These are phyloP conservation scores for Chaetorhynchus papuensis DNA, from an alignment of 2,113 vertebrate genomes.

Conservation along the genomic window DNA sequence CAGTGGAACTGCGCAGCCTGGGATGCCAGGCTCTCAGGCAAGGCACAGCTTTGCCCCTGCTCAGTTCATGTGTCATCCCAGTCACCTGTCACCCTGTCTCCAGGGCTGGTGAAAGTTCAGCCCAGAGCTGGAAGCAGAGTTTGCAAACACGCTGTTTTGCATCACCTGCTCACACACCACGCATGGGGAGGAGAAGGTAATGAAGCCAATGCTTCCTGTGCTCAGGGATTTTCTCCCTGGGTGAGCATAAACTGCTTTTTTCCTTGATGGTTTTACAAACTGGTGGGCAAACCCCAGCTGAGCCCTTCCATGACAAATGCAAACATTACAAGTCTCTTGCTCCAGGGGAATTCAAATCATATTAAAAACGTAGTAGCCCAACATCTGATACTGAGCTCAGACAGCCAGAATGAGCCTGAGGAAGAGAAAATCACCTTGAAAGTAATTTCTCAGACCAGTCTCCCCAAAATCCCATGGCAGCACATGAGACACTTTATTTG, in stretches of 20 bases:
- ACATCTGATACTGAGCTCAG: background rate
- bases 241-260: background rate
- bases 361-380: background rate
- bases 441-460: background rate
- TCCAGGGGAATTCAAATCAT: background rate
- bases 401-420: background rate
- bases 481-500: background rate
- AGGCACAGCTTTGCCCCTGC: background rate
- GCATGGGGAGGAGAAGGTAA: background rate
- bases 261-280: background rate
- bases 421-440: background rate
- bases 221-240: background rate
- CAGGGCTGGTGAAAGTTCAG: background rate
- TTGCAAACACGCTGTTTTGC: background rate
- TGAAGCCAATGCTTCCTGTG: background rate
- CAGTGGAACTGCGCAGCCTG: accelerated
- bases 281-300: background rate
- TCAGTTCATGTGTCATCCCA: background rate
- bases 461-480: background rate
- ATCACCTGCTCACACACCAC: background rate
- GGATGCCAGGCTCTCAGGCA: background rate
- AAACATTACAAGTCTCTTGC: background rate
- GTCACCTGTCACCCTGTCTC: background rate
- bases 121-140: background rate
- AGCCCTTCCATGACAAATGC: background rate